Evolutionary conservation across 2,113 vertebrate species (phyloP).

Genomic region (Hippocampus mohnikei): DNA sequence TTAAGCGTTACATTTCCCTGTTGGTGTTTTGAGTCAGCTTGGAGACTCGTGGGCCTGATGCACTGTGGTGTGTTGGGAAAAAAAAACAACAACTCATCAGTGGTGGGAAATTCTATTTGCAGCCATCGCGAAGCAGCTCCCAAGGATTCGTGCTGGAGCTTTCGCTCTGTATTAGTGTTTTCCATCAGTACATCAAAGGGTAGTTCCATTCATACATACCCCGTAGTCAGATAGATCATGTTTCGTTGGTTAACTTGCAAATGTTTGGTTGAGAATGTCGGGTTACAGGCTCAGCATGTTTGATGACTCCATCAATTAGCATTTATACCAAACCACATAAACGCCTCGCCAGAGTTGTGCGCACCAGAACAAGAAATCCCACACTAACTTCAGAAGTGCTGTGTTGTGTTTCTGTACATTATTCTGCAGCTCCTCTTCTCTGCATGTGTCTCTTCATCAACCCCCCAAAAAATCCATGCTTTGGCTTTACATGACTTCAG

Average conservation of each 20-base stretch:
- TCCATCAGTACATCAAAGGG: too few species aligned
- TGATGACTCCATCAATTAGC: conserved; percentile 25
- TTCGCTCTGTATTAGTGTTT: background rate
- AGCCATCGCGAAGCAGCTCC: background rate
- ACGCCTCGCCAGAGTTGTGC: conserved; percentile 12
- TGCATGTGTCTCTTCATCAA: conserved; percentile 26
- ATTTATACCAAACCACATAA: conserved; percentile 31
- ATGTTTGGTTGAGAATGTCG: background rate
- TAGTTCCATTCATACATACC: too few species aligned
- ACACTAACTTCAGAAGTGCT: conserved; percentile 24
- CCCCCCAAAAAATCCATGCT: conserved; percentile 29
- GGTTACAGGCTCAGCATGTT: conserved; percentile 5
- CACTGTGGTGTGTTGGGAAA: background rate
- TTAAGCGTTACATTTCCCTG: too few species aligned
- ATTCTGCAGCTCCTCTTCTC: conserved; percentile 13
- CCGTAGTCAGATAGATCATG: background rate
- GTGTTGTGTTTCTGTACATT: conserved; percentile 37
- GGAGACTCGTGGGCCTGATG: conserved; percentile 5
- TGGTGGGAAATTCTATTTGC: background rate
- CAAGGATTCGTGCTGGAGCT: background rate
- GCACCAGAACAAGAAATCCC: conserved; percentile 35
- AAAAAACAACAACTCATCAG: background rate
- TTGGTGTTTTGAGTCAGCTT: too few species aligned
- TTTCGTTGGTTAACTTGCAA: background rate
- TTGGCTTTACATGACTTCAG: conserved; percentile 32